Evolutionary conservation across 2,113 vertebrate genomes (phyloP).

Genomic region (Hydropotes inermis): DNA sequence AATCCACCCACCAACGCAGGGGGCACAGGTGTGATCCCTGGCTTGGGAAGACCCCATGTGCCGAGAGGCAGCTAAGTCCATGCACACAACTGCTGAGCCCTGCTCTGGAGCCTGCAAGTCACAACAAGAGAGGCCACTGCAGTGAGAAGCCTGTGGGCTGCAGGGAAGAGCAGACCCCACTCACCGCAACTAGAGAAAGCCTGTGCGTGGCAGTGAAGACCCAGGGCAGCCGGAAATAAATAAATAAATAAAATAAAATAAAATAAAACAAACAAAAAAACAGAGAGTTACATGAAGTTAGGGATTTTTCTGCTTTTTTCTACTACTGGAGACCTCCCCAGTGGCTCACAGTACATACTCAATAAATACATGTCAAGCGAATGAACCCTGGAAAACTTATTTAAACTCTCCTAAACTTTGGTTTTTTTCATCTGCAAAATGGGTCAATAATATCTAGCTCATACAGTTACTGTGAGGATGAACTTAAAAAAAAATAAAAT

Average conservation of each 20-base stretch:
- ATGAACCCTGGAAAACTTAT: not conserved
- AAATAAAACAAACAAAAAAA: not conserved
- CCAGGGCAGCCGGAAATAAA: not conserved
- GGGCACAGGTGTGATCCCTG: not conserved
- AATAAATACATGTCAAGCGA: not conserved
- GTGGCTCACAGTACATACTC: not conserved
- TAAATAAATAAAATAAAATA: too few relatives aligned
- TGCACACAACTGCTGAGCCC: not conserved
- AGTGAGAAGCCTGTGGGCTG: not conserved
- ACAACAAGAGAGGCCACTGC: not conserved
- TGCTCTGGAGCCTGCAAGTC: not conserved
- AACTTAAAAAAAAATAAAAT: not conserved
- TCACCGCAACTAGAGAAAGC: not conserved
- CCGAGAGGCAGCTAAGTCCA: not conserved
- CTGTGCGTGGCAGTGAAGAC: not conserved
- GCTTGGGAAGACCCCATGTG: not conserved
- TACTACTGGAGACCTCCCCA: not conserved
- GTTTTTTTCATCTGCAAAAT: slow-evolving; percentile 1
- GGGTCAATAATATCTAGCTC: not conserved
- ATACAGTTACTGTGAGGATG: not conserved
- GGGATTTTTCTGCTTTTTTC: not conserved
- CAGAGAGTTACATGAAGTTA: not conserved
- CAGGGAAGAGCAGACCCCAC: not conserved
- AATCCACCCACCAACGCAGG: not conserved
- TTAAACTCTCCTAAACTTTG: not conserved